Percentiles rank a stretch among this genome's conserved stretches.
Conservation (phyloP, 2,888 invertebrate species). For the Diplazon laetatorius region DNA sequence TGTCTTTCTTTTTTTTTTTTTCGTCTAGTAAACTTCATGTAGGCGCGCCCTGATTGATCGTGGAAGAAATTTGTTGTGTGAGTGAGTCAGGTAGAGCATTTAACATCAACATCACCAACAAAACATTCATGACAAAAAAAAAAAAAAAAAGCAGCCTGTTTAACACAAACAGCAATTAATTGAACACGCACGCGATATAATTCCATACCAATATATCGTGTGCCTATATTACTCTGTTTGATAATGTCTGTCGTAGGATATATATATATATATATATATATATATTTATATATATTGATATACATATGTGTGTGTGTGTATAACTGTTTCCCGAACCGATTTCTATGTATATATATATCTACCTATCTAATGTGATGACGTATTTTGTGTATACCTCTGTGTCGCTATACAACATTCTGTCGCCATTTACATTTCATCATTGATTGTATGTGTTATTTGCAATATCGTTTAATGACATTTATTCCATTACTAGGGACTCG, state of each 20-base stretch:
- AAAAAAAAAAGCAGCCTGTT: constrained; percentile 36
- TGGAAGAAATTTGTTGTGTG: constrained; percentile 82
- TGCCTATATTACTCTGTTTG: constrained; percentile 55
- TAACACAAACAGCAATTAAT: constrained; percentile 35
- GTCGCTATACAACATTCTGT: constrained; percentile 56
- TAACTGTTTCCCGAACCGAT: constrained; percentile 64
- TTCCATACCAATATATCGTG: constrained; percentile 48
- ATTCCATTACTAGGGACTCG: background rate
- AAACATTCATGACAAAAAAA: too few relatives aligned
- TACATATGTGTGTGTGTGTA: too few relatives aligned
- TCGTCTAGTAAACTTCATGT: constrained; percentile 82
- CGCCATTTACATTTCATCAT: constrained; percentile 13
- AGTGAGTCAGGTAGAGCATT: constrained; percentile 81
- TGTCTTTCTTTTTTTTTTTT: constrained; percentile 78
- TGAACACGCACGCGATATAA: constrained; percentile 55
- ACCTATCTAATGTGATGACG: constrained; percentile 58
- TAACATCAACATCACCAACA: too few relatives aligned
- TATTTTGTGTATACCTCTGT: constrained; percentile 60
- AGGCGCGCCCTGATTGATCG: constrained; percentile 80
- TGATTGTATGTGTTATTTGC: constrained; percentile 1
- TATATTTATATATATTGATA: too few relatives aligned
- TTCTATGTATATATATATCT: constrained; percentile 59
- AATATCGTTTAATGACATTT: background rate
- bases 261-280: too few relatives aligned
- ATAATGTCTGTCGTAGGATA: constrained; percentile 66